phyloP scores from a whole-genome alignment of 2,888 invertebrate genomes.

The Temnothorax rugatulus region DNA sequence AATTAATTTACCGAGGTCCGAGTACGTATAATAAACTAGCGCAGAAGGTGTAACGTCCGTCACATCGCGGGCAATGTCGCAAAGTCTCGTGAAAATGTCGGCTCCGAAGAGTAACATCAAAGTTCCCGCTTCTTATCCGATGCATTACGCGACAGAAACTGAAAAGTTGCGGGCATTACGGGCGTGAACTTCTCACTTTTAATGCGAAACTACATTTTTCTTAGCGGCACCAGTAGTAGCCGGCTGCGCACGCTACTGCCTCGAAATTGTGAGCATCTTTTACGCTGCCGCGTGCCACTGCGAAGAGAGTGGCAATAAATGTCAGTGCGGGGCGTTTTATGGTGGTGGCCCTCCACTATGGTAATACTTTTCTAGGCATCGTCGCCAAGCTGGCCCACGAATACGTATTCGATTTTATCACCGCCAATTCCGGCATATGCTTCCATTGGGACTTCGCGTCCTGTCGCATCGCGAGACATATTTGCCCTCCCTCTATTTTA shows the following conservation, averaged over 20 bases:
- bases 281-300: slow-evolving; percentile 28
- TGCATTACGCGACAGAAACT: slow-evolving; percentile 4
- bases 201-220: slow-evolving; percentile 48
- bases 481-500: slow-evolving; percentile 28
- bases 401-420: slow-evolving; percentile 51
- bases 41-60: not conserved
- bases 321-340: slow-evolving; percentile 40
- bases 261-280: slow-evolving; percentile 49
- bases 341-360: not conserved
- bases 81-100: not conserved
- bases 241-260: not conserved
- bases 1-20: not conserved
- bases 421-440: slow-evolving; percentile 33
- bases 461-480: not conserved
- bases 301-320: slow-evolving; percentile 39
- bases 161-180: slow-evolving; percentile 27
- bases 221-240: slow-evolving; percentile 6
- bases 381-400: slow-evolving; percentile 33
- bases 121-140: not conserved
- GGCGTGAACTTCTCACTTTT: slow-evolving; percentile 40
- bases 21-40: not conserved
- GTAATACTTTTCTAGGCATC: slow-evolving; percentile 31
- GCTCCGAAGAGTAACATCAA: not conserved
- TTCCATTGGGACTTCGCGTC: slow-evolving; percentile 22
- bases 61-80: not conserved